Percentiles rank a stretch among this genome's conserved stretches.
phyloP scores from a whole-genome alignment of 1,140 invertebrate species.

The Hyposmocoma kahamanoa region DNA sequence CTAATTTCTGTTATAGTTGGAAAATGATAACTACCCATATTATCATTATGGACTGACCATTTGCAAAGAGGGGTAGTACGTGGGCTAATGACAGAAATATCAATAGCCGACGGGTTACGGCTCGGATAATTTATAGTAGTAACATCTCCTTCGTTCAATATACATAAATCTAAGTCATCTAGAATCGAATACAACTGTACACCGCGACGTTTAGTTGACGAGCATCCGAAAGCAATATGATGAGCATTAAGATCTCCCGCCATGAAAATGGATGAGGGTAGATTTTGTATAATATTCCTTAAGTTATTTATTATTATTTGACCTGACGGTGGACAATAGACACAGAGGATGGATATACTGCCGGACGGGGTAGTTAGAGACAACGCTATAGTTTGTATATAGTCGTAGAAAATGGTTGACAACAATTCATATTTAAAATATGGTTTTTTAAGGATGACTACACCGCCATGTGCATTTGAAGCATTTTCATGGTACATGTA shows the following conservation, averaged over 20 bases:
- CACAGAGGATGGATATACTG: neutral
- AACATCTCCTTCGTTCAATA: neutral
- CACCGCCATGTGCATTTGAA: neutral
- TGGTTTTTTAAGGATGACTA: neutral
- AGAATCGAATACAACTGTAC: neutral
- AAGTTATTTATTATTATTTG: neutral
- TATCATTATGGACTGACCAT: neutral
- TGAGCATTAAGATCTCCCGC: constrained; percentile 6
- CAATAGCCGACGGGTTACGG: neutral
- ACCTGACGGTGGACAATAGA: neutral
- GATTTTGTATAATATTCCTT: neutral
- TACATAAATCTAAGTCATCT: neutral
- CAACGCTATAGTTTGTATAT: neutral
- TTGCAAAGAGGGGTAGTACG: neutral
- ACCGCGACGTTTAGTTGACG: neutral
- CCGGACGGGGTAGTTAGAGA: neutral
- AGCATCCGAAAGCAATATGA: neutral
- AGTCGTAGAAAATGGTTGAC: neutral
- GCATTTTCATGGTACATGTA: neutral
- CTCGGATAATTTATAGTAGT: neutral
- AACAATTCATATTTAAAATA: neutral
- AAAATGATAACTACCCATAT: neutral
- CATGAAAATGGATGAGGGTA: neutral
- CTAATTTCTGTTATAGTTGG: neutral
- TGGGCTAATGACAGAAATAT: neutral